These are phyloP conservation scores for Poeciliopsis turneri DNA, from an alignment of 2,797 vertebrate species.

Conservation along the genomic window DNA sequence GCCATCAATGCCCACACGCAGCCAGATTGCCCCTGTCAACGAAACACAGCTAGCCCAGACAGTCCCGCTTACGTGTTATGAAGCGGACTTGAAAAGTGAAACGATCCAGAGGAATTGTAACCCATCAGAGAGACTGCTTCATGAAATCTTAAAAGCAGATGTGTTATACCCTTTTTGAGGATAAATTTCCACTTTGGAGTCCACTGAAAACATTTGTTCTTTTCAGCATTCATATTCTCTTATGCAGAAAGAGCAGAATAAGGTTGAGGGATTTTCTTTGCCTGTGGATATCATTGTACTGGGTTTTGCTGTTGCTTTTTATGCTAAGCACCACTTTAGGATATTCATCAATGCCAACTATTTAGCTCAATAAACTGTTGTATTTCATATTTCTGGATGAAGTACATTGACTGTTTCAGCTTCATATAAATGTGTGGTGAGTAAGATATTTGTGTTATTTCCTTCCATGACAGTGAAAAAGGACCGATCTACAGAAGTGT, in stretches of 20 bases:
- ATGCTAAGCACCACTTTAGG: background rate
- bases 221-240: constrained; percentile 35
- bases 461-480: constrained; percentile 60
- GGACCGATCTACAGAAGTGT: constrained; percentile 34
- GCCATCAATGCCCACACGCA: constrained; percentile 75
- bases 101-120: constrained; percentile 64
- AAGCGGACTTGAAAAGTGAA: constrained; percentile 72
- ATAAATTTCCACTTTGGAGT: constrained; percentile 43
- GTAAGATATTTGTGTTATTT: constrained; percentile 8
- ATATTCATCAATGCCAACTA: constrained; percentile 8
- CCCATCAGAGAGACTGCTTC: constrained; percentile 62
- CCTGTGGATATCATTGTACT: background rate
- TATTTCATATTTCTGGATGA: background rate
- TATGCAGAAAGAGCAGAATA: constrained; percentile 22
- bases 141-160: constrained; percentile 75
- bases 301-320: background rate
- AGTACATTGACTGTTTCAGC: constrained; percentile 5
- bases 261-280: constrained; percentile 20
- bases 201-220: constrained; percentile 45
- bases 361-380: background rate
- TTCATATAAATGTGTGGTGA: constrained; percentile 1
- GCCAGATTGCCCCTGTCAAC: constrained; percentile 66
- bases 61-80: constrained; percentile 54
- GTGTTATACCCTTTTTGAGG: constrained; percentile 47
- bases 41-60: constrained; percentile 58